phyloP scores from a whole-genome alignment of 2,888 invertebrate genomes.

The Heliconius sara region DNA sequence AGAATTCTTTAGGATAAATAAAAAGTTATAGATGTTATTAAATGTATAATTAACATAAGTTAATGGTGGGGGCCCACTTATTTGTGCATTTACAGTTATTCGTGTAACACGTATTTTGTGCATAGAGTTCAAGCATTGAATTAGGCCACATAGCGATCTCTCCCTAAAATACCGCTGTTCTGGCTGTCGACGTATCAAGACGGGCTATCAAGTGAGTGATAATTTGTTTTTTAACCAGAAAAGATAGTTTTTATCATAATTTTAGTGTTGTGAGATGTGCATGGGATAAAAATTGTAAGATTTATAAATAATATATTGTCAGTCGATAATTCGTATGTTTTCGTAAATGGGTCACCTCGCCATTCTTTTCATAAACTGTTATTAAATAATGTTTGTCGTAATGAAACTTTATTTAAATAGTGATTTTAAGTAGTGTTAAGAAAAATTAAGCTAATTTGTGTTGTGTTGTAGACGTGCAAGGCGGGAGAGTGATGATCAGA shows the following conservation, averaged over 20 bases:
- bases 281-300: slow-evolving; percentile 62
- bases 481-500: slow-evolving; percentile 82
- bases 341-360: slow-evolving; percentile 84
- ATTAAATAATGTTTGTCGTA: slow-evolving; percentile 64
- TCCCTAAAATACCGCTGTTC: slow-evolving; percentile 85
- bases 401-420: slow-evolving; percentile 49
- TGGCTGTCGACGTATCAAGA: slow-evolving; percentile 84
- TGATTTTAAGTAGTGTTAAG: slow-evolving; percentile 40
- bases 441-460: slow-evolving; percentile 44
- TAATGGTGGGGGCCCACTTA: slow-evolving; percentile 63
- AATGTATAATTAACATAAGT: slow-evolving; percentile 53
- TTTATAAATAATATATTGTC: slow-evolving; percentile 69
- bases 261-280: slow-evolving; percentile 52
- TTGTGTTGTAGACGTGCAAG: slow-evolving; percentile 70
- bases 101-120: slow-evolving; percentile 84
- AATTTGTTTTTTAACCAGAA: slow-evolving; percentile 55
- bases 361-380: slow-evolving; percentile 77
- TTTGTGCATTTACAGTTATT: slow-evolving; percentile 83
- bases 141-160: slow-evolving; percentile 86
- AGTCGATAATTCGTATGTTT: slow-evolving; percentile 82
- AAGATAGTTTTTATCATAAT: slow-evolving; percentile 48
- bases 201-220: slow-evolving; percentile 71
- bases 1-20: slow-evolving; percentile 51
- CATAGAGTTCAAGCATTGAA: slow-evolving; percentile 83
- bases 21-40: slow-evolving; percentile 52